These are phyloP conservation scores for Todiramphus chloris DNA, from an alignment of 2,113 vertebrate genomes.

Conservation along the genomic window DNA sequence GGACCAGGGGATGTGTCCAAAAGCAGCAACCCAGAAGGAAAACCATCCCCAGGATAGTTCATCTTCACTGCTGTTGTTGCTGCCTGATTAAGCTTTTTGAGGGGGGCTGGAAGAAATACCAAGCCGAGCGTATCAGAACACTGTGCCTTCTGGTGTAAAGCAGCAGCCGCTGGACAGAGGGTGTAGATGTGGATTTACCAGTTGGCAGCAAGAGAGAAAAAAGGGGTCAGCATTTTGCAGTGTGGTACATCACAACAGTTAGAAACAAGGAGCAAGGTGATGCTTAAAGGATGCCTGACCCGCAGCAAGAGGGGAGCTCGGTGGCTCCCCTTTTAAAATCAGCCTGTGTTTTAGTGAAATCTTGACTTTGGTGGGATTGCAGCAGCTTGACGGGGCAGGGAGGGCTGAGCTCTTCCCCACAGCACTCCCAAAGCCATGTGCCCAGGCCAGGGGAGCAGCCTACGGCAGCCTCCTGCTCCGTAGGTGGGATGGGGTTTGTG, in stretches of 20 bases:
- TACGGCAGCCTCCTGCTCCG: rapidly evolving
- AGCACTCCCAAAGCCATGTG: background rate
- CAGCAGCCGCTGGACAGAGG: background rate
- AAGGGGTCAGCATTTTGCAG: background rate
- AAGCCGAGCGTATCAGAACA: rapidly evolving
- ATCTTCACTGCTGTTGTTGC: background rate
- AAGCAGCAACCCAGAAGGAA: constrained; percentile 15
- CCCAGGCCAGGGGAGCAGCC: background rate
- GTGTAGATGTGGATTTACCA: background rate
- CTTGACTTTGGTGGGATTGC: background rate
- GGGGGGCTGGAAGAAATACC: background rate
- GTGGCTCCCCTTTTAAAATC: background rate
- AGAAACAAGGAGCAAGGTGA: background rate
- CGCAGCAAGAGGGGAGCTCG: background rate
- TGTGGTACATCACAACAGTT: rapidly evolving
- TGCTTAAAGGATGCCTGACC: background rate
- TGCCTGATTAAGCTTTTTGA: constrained; percentile 13
- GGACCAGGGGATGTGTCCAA: background rate
- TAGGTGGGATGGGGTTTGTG: background rate
- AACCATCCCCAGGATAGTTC: background rate
- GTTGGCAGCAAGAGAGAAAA: background rate
- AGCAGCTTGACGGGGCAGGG: background rate
- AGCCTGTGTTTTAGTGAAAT: background rate
- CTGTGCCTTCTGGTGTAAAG: background rate
- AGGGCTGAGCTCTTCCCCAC: background rate